Evolutionary conservation across 2,113 vertebrate species (phyloP), one percentile per base, ranked within the genome.

Genomic region (Melospiza georgiana): DNA sequence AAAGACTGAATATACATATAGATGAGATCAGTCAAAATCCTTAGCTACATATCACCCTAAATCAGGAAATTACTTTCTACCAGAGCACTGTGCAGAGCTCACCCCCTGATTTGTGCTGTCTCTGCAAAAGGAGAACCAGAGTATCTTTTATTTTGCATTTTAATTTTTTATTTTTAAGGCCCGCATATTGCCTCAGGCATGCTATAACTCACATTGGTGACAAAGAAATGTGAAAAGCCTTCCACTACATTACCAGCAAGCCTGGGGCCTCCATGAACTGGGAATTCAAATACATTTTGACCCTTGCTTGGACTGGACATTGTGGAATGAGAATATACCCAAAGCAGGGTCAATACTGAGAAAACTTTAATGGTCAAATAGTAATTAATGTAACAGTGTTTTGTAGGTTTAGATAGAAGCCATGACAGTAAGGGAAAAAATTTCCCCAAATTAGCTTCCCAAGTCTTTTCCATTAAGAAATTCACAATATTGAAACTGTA

Each of bases 21-120:
- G 68, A 95, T 88, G 90, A 90, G 88, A 97, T 89, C 63, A 76
- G 83, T 71, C 92, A 93, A 95, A 93, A 94, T 92, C 83, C 88
- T 88, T 43, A 80, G 85, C 83, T 80, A 90, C 92, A 43, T 81
- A 84, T 89, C 84, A 82, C 61, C 65, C 61, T 90, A 91, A 88
- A 93, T 92, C 93, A 95, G 84, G 80, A 92, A 93, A 96, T 89
- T 87, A 65, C 80, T 89, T 95, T 92, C 86, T 65, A 78, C 43
- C 44, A 68, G 51, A 92, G 76, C 68, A 74, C 72, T 12, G 11
- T 55, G 43, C 62, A 92, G 68, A 68, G 43, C 43, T 91, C 48
- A 35, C 63, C 46, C 78, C 37, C 79, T 86, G 51, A 92, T 94
- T 91, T 90, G 80, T 94, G 83, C 80, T 72, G 66, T 75, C 68